Evolutionary conservation across 2,113 vertebrate species (phyloP).

Genomic region (Numenius arquata): DNA sequence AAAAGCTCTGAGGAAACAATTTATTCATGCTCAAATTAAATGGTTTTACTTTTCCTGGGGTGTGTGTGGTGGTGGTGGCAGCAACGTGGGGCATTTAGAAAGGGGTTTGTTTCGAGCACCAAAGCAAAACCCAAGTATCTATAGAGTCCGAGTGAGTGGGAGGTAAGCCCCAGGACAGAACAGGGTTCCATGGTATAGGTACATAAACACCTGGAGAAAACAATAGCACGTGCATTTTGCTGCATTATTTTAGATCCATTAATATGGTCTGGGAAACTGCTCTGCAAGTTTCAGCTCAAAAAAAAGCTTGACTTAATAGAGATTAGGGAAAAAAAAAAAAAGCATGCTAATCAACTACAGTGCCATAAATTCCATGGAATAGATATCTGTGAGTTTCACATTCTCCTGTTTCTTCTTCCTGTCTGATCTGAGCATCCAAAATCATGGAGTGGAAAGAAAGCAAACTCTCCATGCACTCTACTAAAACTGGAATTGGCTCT

Average conservation of each 20-base stretch:
- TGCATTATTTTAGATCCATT: background rate
- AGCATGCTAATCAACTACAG: background rate
- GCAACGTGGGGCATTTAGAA: background rate
- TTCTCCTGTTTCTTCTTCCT: background rate
- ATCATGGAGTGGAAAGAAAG: rapidly evolving
- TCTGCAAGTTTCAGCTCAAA: background rate
- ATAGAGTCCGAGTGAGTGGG: background rate
- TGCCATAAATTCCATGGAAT: background rate
- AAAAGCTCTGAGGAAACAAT: background rate
- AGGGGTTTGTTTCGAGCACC: background rate
- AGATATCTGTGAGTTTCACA: background rate
- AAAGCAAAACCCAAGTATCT: background rate
- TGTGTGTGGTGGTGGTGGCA: no score
- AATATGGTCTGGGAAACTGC: background rate
- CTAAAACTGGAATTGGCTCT: background rate
- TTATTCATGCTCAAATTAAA: background rate
- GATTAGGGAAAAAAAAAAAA: background rate
- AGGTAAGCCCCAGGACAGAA: background rate
- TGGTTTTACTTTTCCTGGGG: background rate
- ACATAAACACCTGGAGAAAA: background rate
- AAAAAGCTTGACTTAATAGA: background rate
- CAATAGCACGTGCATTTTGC: rapidly evolving
- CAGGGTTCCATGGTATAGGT: background rate
- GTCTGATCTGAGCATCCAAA: background rate
- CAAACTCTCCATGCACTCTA: background rate